phyloP scores from a whole-genome alignment of 2,797 vertebrate genomes.

The Caiman crocodilus region DNA sequence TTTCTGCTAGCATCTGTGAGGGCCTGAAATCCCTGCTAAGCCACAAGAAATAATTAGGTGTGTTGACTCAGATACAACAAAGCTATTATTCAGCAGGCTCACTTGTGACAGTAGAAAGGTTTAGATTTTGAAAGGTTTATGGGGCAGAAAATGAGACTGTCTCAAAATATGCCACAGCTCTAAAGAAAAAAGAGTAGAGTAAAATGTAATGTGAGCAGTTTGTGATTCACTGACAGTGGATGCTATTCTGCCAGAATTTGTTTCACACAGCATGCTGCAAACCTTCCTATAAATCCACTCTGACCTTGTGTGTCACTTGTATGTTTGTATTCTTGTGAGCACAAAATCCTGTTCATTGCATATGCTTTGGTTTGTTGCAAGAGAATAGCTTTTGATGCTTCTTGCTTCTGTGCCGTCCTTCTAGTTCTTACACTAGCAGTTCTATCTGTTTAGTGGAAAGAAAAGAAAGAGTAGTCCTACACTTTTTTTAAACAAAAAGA shows the following conservation, averaged over 20 bases:
- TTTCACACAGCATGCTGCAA: background rate
- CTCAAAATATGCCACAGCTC: background rate
- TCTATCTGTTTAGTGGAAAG: background rate
- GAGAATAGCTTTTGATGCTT: background rate
- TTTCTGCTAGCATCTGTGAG: constrained; percentile 16
- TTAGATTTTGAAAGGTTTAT: constrained; percentile 25
- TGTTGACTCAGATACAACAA: constrained; percentile 32
- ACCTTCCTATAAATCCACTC: background rate
- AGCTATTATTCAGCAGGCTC: constrained; percentile 31
- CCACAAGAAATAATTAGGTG: constrained; percentile 46
- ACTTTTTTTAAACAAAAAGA: background rate
- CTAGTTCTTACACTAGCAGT: background rate
- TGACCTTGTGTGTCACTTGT: background rate
- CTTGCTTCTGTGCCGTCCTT: background rate
- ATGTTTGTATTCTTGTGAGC: background rate
- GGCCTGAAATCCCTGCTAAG: constrained; percentile 39
- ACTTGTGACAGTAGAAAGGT: constrained; percentile 24
- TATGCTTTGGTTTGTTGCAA: background rate
- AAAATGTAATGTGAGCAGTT: background rate
- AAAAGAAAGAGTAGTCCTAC: background rate
- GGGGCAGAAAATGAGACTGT: background rate
- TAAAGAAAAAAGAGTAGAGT: background rate
- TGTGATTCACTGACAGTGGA: background rate
- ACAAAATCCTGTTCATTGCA: background rate
- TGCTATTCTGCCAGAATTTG: background rate